These are phyloP conservation scores for Meloidogyne floridensis DNA, from an alignment of 1,140 invertebrate genomes.

Conservation along the genomic window DNA sequence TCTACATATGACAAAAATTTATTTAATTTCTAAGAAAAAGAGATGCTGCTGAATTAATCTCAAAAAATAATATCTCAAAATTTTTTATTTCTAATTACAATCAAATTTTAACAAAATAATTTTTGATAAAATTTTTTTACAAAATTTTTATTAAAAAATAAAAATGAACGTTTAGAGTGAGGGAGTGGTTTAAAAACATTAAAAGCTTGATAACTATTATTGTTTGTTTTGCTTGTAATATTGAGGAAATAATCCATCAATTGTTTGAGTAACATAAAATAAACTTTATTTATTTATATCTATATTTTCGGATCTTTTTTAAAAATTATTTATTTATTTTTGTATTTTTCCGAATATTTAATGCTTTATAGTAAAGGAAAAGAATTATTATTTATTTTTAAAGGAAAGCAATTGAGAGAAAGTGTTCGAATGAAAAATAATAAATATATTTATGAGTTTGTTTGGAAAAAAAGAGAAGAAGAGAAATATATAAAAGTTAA, in stretches of 20 bases:
- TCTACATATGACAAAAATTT: no score
- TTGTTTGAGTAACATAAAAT: not conserved
- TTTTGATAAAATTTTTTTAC: no score
- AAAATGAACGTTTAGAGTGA: no score
- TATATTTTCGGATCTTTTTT: conserved; percentile 1
- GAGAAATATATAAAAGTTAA: no score
- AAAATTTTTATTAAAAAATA: no score
- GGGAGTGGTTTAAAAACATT: no score
- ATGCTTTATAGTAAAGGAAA: not conserved
- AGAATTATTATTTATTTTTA: not conserved
- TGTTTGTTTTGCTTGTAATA: not conserved
- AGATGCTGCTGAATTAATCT: no score
- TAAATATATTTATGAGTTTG: not conserved
- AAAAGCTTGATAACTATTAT: not conserved
- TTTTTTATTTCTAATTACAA: no score
- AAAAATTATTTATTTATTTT: not conserved
- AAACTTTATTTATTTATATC: not conserved
- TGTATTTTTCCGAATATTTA: conserved; percentile 1
- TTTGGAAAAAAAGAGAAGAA: not conserved
- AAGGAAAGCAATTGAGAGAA: not conserved
- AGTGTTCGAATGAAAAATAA: conserved; percentile 5
- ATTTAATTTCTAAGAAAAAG: no score
- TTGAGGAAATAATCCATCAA: not conserved
- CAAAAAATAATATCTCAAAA: no score
- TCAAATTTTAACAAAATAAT: no score